Conservation (phyloP, 2,888 invertebrate genomes). For the Drosophila leonis region DNA sequence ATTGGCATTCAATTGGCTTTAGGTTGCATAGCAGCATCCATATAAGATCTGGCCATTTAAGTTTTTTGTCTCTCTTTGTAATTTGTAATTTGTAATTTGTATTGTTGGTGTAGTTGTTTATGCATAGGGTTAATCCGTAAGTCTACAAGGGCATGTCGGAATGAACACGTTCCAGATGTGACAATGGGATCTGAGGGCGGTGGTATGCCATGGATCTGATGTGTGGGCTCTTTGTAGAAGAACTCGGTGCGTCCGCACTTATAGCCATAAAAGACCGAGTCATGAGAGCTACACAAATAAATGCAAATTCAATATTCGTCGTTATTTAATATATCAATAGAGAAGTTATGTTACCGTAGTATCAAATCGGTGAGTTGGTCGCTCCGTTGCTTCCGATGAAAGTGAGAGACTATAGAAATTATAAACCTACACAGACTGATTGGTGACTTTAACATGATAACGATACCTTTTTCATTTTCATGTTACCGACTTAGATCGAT, state of each 20-base stretch:
- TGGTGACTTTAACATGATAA: neutral
- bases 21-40: slow-evolving; percentile 21
- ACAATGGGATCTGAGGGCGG: slow-evolving; percentile 93
- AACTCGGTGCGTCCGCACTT: slow-evolving; percentile 91
- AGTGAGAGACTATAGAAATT: neutral
- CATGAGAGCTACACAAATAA: slow-evolving; percentile 88
- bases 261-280: slow-evolving; percentile 92
- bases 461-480: neutral
- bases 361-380: slow-evolving; percentile 89
- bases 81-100: slow-evolving; percentile 22
- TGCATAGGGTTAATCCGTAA: slow-evolving; percentile 12
- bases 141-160: slow-evolving; percentile 91
- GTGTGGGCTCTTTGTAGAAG: slow-evolving; percentile 91
- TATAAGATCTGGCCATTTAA: slow-evolving; percentile 48
- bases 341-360: slow-evolving; percentile 87
- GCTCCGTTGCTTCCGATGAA: slow-evolving; percentile 86
- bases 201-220: slow-evolving; percentile 89
- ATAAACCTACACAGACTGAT: neutral
- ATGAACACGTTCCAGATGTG: slow-evolving; percentile 93
- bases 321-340: no score
- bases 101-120: slow-evolving; percentile 9
- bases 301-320: neutral
- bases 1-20: slow-evolving; percentile 72
- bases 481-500: neutral
- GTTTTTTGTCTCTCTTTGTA: slow-evolving; percentile 44